Conservation (phyloP, 2,888 invertebrate species). For the Lutraria lutraria region DNA sequence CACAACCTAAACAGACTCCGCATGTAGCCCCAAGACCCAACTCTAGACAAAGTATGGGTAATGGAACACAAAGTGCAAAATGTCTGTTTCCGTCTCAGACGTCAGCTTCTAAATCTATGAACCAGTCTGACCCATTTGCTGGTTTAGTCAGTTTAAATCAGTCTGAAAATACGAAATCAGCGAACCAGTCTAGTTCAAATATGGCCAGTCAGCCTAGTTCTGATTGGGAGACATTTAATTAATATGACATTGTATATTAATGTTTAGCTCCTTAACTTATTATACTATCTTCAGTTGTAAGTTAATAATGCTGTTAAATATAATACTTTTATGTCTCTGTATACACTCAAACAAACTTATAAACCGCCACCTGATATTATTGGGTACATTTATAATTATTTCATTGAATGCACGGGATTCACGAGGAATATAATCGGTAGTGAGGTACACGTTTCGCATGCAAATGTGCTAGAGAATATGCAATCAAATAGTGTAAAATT, state of each 20-base stretch:
- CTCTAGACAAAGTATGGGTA: conserved; percentile 6
- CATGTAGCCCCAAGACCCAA: conserved; percentile 49
- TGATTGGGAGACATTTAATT: conserved; percentile 73
- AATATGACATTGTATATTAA: not conserved
- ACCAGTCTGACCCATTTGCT: conserved; percentile 66
- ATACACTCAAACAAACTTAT: no score
- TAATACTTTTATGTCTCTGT: not conserved
- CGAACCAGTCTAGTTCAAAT: conserved; percentile 34
- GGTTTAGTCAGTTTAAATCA: conserved; percentile 58
- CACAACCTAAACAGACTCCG: conserved; percentile 26
- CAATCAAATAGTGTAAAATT: no score
- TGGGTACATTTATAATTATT: no score
- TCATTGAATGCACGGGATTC: not conserved
- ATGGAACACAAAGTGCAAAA: not conserved
- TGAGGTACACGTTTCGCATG: no score
- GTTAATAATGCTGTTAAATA: not conserved
- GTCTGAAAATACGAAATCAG: conserved; percentile 22
- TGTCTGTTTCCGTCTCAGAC: conserved; percentile 20
- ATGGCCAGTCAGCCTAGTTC: conserved; percentile 31
- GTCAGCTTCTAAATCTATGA: not conserved
- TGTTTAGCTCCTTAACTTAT: not conserved
- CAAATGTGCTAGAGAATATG: no score
- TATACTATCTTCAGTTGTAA: not conserved
- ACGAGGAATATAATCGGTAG: no score
- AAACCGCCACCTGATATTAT: no score